A percentile compares a stretch with the other conserved stretches of the same genome.
Evolutionary conservation across 2,797 vertebrate species (phyloP).

Genomic region (Propithecus deckenii): DNA sequence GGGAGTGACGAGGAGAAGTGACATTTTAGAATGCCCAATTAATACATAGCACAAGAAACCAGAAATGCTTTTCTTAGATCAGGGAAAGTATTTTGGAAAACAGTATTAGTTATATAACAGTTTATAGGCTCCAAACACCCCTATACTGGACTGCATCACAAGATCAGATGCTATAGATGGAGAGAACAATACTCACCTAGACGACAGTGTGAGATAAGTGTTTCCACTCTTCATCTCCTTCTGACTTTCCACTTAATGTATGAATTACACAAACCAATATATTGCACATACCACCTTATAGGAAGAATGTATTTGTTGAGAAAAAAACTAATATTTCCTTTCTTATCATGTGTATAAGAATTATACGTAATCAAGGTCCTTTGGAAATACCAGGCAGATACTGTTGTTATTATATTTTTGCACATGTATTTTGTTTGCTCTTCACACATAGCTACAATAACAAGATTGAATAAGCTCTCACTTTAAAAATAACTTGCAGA

Average conservation of each 20-base stretch:
- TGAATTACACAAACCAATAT: not conserved
- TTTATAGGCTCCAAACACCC: not conserved
- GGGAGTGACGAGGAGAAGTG: not conserved
- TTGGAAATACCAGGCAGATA: slow-evolving; percentile 16
- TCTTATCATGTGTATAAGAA: not conserved
- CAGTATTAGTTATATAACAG: not conserved
- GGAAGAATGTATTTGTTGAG: not conserved
- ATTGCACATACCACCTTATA: not conserved
- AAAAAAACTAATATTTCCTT: not conserved
- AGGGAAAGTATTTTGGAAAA: not conserved
- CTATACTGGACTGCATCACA: not conserved
- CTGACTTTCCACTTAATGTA: not conserved
- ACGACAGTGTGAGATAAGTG: not conserved
- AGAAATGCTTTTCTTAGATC: not conserved
- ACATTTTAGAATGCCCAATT: not conserved
- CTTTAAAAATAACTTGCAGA: slow-evolving; percentile 24
- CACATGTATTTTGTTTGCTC: slow-evolving; percentile 3
- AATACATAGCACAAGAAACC: not conserved
- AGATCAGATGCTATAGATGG: not conserved
- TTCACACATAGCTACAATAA: not conserved
- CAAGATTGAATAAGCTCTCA: slow-evolving; percentile 12
- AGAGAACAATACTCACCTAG: slow-evolving; percentile 12
- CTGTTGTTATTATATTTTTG: not conserved
- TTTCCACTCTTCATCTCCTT: not conserved
- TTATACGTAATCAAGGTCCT: not conserved